Evolutionary conservation across 2,888 invertebrate species (phyloP), one percentile per base, ranked within the genome.

Genomic region (Archips xylosteana): DNA sequence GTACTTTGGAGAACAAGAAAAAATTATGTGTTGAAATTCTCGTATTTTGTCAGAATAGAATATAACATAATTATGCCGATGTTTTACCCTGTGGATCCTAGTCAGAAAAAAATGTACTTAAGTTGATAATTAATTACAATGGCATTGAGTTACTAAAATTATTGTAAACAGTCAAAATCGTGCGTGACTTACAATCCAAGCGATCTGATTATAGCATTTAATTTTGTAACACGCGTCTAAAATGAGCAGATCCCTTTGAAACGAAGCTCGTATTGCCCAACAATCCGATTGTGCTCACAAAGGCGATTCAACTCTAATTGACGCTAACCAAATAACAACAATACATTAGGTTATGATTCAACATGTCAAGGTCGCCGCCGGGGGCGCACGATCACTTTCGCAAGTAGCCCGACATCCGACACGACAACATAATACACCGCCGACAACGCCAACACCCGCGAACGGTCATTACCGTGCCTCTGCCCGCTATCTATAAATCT

Each of bases 331-430:
- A 74, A 74, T 74, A 74, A 70, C 63, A 73, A 73, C 73, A 74
- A 74, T 64, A 64, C 68, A 59, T 62, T 42, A 72, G 73, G 75
- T 78, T 79, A 82, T 84, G 83, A 86, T 80, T 85, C 87, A 84
- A 76, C 82, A 65, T 83, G 84, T 86, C 87, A 87, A 87, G 87
- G 87, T 79, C 78, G 79, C 79, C 76, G 75, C 76, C 75, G 79
- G 81, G 82, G 83, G 77, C 77, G 82, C 79, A 81, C 80, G 81
- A 82, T 78, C 82, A 79, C 83, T 87, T 85, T 86, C 83, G 84
- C 84, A 86, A 87, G 79, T 78, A 73, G 77, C 80, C 83, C 64
- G 70, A 62, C 70, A 49, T 36, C 65, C 36, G 34, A 65, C 65
- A 36, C 15, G 60, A 54, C 54, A 23, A 23, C 54, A 54, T 54